phyloP scores from a whole-genome alignment of 2,888 invertebrate species.

The Drosophila flavopinicola region DNA sequence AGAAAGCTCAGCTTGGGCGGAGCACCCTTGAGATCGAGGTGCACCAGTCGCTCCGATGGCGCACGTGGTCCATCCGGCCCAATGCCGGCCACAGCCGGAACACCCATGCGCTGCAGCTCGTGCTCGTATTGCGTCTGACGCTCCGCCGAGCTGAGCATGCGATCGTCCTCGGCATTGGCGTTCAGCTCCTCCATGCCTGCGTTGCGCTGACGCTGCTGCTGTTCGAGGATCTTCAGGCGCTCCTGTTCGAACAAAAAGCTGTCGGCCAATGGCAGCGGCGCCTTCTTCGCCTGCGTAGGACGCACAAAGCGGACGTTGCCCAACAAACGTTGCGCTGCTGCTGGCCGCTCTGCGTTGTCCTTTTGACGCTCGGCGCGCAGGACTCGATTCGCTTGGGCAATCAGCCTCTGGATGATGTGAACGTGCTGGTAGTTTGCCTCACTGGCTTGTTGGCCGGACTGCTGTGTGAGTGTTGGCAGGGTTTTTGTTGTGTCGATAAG shows the following conservation, averaged over 20 bases:
- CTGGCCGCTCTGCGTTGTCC: constrained; percentile 50
- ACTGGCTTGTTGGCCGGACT: constrained; percentile 21
- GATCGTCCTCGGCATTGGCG: constrained; percentile 80
- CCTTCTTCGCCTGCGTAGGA: constrained; percentile 79
- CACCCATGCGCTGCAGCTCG: constrained; percentile 84
- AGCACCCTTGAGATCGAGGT: constrained; percentile 91
- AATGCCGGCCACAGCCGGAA: constrained; percentile 83
- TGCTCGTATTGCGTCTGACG: constrained; percentile 83
- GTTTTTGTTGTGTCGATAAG: constrained; percentile 68
- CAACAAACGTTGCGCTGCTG: constrained; percentile 39
- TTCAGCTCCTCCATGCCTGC: constrained; percentile 80
- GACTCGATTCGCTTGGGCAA: constrained; percentile 84
- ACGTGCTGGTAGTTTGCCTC: constrained; percentile 75
- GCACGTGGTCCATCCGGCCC: constrained; percentile 82
- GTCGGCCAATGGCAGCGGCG: constrained; percentile 77
- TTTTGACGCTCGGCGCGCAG: constrained; percentile 76
- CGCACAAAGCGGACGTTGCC: constrained; percentile 80
- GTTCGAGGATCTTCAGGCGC: constrained; percentile 83
- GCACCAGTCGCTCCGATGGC: constrained; percentile 87
- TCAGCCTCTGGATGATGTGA: constrained; percentile 83
- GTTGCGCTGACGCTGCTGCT: constrained; percentile 84
- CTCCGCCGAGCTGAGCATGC: constrained; percentile 82
- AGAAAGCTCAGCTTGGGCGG: constrained; percentile 87
- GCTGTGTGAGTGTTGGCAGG: constrained; percentile 30
- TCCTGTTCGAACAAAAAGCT: constrained; percentile 84